Percentiles rank a stretch among this genome's conserved stretches.
Conservation (phyloP, 2,888 invertebrate genomes). For the Zygogramma bicolorata region DNA sequence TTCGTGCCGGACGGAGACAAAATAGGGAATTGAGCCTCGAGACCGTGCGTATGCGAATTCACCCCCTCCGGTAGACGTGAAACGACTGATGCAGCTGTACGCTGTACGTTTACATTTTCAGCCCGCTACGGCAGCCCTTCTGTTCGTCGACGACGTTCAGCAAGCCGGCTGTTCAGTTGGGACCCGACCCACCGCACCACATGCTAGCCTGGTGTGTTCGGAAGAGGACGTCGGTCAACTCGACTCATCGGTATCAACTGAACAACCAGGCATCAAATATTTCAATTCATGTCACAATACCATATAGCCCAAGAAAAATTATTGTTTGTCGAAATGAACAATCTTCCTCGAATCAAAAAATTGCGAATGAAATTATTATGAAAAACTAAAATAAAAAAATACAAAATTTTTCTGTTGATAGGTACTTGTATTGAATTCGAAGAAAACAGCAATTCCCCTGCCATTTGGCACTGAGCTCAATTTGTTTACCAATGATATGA, state of each 20-base stretch:
- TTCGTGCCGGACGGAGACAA: constrained; percentile 8
- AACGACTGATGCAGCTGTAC: constrained; percentile 54
- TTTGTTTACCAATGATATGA: no score
- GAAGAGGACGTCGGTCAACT: constrained; percentile 40
- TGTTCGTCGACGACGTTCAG: constrained; percentile 44
- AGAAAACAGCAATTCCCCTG: no score
- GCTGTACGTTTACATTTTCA: constrained; percentile 49
- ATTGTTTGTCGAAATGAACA: no score
- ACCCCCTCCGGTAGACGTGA: constrained; percentile 56
- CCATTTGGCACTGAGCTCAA: no score
- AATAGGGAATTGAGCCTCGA: constrained; percentile 28
- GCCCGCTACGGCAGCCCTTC: constrained; percentile 42
- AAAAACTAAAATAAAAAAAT: no score
- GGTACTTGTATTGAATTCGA: no score
- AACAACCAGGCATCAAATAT: no score
- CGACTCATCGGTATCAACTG: constrained; percentile 30
- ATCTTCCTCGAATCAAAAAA: no score
- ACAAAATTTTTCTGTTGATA: no score
- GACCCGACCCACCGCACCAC: constrained; percentile 59
- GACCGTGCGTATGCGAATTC: constrained; percentile 45
- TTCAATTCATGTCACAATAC: no score
- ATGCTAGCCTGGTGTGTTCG: constrained; percentile 51
- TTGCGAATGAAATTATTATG: no score
- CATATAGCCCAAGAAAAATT: no score
- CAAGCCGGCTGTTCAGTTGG: constrained; percentile 50